Base-by-base conservation (phyloP, 2,888 invertebrate species). In the Lamproptera curius region DNA sequence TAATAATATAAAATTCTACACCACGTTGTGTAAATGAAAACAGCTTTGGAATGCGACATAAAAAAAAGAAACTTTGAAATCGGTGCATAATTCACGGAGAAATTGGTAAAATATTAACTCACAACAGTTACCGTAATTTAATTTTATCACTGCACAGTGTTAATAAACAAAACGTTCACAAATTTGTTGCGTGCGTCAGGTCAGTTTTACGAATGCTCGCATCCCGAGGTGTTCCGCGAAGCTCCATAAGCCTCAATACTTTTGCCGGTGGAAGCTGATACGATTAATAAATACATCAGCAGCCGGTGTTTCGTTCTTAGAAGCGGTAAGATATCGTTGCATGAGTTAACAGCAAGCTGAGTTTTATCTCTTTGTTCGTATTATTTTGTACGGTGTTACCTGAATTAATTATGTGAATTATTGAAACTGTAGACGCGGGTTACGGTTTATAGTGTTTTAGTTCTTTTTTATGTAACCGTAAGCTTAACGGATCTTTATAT, bases 201-300 rank as follows among this genome's bases (percentile, higher is more conserved):
- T 40, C 23, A 35, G 39, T 35, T 16, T 35, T 35, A 35, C 36
- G 31, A 37, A 42, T 42, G 37, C 38, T 38, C 42, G 42, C 38
- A 10, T 55, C 52, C 60, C 59, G 61, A 54, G 61, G 57, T 55
- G 61, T 63, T 49, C 45, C 45, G 44, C 37, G 44, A 44, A 50
- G 16, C 17, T 41, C 42, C 35, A 48, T 42, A 45, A 16, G 16
- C 35, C 40, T 40, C 15, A 38, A 48, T 43, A 43, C 44, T 44
- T 44, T 49, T 40, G 28, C 50, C 60, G 57, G 53, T 65, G 74
- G 73, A 79, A 82, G 68, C 62, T 74, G 84, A 85, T 84, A 80
- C 76, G 72, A 70, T 73, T 73, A 76, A 77, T 85, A 84, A 84
- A 83, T 79, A 81, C 73, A 76, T 78, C 70, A 70, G 65, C 70